Evolutionary conservation across 2,888 invertebrate species (phyloP), one percentile per base, ranked within the genome.

Genomic region (Cryptophagus acutangulus): DNA sequence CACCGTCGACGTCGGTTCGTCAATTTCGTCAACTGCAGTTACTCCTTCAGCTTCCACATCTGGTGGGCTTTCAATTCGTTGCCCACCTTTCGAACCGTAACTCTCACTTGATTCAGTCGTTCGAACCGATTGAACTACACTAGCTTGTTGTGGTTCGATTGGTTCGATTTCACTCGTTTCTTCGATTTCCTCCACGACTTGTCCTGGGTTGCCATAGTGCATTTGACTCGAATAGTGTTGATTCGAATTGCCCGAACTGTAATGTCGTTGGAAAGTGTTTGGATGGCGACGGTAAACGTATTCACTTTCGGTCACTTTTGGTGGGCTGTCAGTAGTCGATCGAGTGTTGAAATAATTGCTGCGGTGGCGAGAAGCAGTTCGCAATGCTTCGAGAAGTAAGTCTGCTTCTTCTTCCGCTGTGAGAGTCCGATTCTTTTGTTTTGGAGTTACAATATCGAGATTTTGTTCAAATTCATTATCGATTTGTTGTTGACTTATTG

Each of bases 1-100:
- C 55, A 68, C 66, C 13, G 61, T 57, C 8, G 53, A 49, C 15
- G 58, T 50, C 15, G 46, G 35, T n/a, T 39, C 44, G 17, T 28
- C 16, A 30, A 33, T 10, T 13, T 16, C 17, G n/a, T 10, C 33
- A 20, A n/a, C 15, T 18, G 13, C 2, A 9, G 17, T 20, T 17
- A 20, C 25, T 13, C n/a, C 6, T 36, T 31, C 34, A 14, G 43
- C 38, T 20, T 47, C 41, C 2, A 44, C 37, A 6, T 6, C 3
- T n/a, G 26, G n/a, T 6, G 26, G 26, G 9, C 3, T 26, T 12
- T 26, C 3, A 12, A n/a, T n/a, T n/a, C n/a, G n/a, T n/a, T n/a
- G n/a, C n/a, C n/a, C n/a, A n/a, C n/a, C n/a, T n/a, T n/a, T n/a
- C n/a, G 24, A 20, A 20, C 24, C 4, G 16, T 16, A 14, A 15